These are phyloP conservation scores for Tenthredo livida DNA, from an alignment of 2,888 invertebrate species.

Conservation along the genomic window DNA sequence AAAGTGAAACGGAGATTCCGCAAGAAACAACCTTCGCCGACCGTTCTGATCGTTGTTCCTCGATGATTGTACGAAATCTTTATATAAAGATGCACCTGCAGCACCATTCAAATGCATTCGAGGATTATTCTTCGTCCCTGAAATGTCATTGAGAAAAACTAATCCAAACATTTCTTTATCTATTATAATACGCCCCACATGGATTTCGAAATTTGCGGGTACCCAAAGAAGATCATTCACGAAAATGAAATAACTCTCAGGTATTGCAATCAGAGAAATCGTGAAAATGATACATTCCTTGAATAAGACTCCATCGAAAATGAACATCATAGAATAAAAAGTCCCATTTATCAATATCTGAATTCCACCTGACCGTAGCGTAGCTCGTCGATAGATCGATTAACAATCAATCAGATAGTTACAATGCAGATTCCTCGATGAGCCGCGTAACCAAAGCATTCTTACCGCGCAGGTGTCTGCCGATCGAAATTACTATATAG, in stretches of 20 bases:
- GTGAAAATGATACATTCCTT: background rate
- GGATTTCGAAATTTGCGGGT: background rate
- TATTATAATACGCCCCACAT: background rate
- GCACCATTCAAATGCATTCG: background rate
- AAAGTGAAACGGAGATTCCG: conserved; percentile 68
- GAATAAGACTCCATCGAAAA: background rate
- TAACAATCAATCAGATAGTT: conserved; percentile 55
- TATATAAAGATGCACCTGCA: conserved; percentile 25
- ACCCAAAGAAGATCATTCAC: background rate
- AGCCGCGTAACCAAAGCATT: conserved; percentile 40
- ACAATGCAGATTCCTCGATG: conserved; percentile 50
- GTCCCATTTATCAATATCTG: conserved; percentile 50
- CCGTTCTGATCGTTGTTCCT: background rate
- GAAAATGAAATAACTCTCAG: background rate
- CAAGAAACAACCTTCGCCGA: conserved; percentile 19
- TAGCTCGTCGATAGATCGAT: conserved; percentile 52
- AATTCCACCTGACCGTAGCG: conserved; percentile 53
- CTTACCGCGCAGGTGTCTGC: conserved; percentile 37
- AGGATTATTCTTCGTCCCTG: background rate
- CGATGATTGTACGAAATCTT: conserved; percentile 45
- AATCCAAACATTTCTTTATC: background rate
- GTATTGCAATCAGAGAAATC: no score
- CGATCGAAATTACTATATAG: background rate
- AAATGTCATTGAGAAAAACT: background rate
- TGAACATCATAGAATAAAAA: background rate